Evolutionary conservation across 1,140 invertebrate species (phyloP), one percentile per base, ranked within the genome.

Genomic region (Solen grandis): DNA sequence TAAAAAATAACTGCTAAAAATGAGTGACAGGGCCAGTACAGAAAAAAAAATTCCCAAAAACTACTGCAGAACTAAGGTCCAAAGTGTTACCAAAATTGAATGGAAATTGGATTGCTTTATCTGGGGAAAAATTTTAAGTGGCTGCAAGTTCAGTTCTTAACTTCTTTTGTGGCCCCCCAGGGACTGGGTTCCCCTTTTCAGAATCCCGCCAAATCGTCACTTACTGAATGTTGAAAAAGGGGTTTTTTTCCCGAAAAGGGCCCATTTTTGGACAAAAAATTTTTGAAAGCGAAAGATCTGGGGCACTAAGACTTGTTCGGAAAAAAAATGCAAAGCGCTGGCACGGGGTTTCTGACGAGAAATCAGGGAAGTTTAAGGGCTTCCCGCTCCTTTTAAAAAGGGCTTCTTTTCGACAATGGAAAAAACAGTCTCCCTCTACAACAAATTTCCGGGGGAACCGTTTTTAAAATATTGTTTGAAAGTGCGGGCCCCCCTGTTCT

Each of bases 1-100:
- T 33, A 1, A 13, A 81, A 80, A n/a, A 81, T 83, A 19, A 13
- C 60, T 29, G 35, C 73, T 22, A 84, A 69, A n/a, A 25, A 81
- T 84, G 77, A 82, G 80, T 19, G 63, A 84, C 50, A 46, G 59
- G 29, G 82, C 77, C n/a, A 62, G 69, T 27, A 84, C 82, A 55
- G 66, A 84, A 36, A 57, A 73, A 19, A 62, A 70, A 10, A n/a
- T n/a, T 79, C 70, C 41, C 54, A 78, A 33, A 19, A 33, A 1
- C 63, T 81, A 8, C 63, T 84, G 16, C 14, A 22, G 74, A 81
- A 19, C 60, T 76, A 16, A 54, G 78, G 38, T 16, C 29, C 3
- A n/a, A 57, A 19, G 62, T 84, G 29, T 33, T 69, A 22, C 69
- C 82, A 16, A 55, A 81, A 25, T 33, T 75, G 14, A 5, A 55